Conservation (phyloP, 2,888 invertebrate genomes). For the Thereva nobilitata region DNA sequence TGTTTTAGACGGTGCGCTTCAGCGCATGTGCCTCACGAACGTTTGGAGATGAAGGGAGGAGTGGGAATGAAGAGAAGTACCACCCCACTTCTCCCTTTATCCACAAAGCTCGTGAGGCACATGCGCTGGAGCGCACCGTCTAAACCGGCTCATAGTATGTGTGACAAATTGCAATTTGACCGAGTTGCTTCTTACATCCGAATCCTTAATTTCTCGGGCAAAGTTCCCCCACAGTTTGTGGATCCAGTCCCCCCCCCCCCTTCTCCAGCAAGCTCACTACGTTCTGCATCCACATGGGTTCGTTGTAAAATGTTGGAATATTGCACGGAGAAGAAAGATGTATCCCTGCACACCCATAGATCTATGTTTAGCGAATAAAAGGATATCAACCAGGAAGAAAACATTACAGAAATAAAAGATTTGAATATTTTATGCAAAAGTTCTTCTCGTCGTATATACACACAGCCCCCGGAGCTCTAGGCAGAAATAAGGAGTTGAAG, state of each 20-base stretch:
- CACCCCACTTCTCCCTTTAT: too few relatives aligned
- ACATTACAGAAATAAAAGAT: constrained; percentile 35
- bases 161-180: constrained; percentile 33
- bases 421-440: constrained; percentile 43
- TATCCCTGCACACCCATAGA: constrained; percentile 24
- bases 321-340: constrained; percentile 9
- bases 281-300: neutral
- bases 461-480: neutral
- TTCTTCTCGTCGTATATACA: constrained; percentile 37
- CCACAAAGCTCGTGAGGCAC: too few relatives aligned
- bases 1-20: too few relatives aligned
- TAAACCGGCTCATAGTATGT: too few relatives aligned
- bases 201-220: constrained; percentile 29
- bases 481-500: neutral
- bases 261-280: too few relatives aligned
- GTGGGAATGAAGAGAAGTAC: too few relatives aligned
- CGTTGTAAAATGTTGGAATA: neutral
- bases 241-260: neutral
- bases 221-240: constrained; percentile 2
- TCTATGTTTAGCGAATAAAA: constrained; percentile 28
- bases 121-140: too few relatives aligned
- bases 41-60: too few relatives aligned
- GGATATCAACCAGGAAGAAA: constrained; percentile 34
- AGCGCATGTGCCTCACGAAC: too few relatives aligned
- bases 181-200: constrained; percentile 23